Evolutionary conservation across 2,113 vertebrate genomes (phyloP).

Genomic region (Labeo rohita): DNA sequence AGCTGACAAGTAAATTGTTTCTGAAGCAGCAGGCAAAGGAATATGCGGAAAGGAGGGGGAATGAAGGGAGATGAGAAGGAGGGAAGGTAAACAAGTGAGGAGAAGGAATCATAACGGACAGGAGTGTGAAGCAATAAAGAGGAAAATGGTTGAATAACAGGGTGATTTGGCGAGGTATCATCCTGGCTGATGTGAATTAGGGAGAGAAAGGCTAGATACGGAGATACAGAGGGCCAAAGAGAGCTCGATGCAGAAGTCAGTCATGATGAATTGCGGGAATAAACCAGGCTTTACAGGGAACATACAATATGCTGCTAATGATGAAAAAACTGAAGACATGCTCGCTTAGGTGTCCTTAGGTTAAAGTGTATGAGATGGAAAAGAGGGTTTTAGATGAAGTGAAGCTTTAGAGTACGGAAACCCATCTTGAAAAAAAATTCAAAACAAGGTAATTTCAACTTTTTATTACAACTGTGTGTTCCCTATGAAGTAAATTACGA

Average conservation of each 20-base stretch:
- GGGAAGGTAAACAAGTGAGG: constrained; percentile 60
- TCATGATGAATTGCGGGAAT: constrained; percentile 16
- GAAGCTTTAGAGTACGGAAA: not conserved
- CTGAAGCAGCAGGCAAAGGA: constrained; percentile 59
- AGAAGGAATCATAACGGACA: constrained; percentile 55
- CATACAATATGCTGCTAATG: not conserved
- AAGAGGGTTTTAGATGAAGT: not conserved
- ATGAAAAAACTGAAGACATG: not conserved
- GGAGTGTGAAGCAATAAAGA: constrained; percentile 57
- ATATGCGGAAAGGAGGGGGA: constrained; percentile 47
- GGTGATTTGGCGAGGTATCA: constrained; percentile 40
- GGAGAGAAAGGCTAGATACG: constrained; percentile 19
- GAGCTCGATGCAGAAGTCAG: not conserved
- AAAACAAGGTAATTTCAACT: too few species aligned
- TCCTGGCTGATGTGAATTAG: constrained; percentile 42
- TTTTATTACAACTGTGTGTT: too few species aligned
- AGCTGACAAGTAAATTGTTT: constrained; percentile 74
- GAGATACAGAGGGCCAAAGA: not conserved
- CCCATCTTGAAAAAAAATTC: too few species aligned
- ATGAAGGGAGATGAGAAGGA: constrained; percentile 44
- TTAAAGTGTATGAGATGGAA: not conserved
- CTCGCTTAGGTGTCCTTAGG: not conserved
- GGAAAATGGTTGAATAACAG: constrained; percentile 57
- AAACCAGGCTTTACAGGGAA: not conserved
- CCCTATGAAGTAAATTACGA: too few species aligned